Evolutionary conservation across 2,797 vertebrate species (phyloP), one percentile per base, ranked within the genome.

Genomic region (Pogoniulus pusillus): DNA sequence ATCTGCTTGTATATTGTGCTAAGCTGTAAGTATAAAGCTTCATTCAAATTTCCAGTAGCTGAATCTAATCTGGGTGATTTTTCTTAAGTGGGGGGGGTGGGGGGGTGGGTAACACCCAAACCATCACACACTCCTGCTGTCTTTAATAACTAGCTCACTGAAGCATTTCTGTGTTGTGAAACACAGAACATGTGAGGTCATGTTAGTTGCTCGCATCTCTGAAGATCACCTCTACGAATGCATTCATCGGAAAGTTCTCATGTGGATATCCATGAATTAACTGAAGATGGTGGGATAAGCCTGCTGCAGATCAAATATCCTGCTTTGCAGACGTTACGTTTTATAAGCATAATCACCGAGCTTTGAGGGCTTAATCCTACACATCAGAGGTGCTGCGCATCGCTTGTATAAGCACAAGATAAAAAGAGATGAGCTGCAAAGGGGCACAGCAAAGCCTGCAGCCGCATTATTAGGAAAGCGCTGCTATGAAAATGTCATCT

Each of bases 281-380:
- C 49, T 37, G 71, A 68, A 84, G 63, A 73, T 0, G 0, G 16
- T 9, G 34, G 29, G 51, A 88, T 91, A 91, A 92, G 41, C 83
- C 88, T 32, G 34, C 27, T 49, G 54, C 51, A 86, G 37, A 73
- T 43, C 49, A 77, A 91, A 94, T 35, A 88, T 4, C 54, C 81
- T 47, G 69, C 62, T 88, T 75, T 84, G 58, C 4, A 2, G 43
- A 70, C 79, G 43, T 73, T 84, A 19, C 29, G 68, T 45, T 88
- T 90, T 88, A 65, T 16, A 62, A 84, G 87, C 37, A 47, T 72
- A 54, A 88, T 85, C 75, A 78, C 41, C 8, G 57, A 76, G 82
- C 37, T 81, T 80, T 87, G 73, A 91, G 65, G 30, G 39, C 37
- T 90, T 92, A 84, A 87, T 90, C 73, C 85, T n/a, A 69, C 47